Evolutionary conservation across 2,113 vertebrate species (phyloP).

Genomic region (Saguinus midas): DNA sequence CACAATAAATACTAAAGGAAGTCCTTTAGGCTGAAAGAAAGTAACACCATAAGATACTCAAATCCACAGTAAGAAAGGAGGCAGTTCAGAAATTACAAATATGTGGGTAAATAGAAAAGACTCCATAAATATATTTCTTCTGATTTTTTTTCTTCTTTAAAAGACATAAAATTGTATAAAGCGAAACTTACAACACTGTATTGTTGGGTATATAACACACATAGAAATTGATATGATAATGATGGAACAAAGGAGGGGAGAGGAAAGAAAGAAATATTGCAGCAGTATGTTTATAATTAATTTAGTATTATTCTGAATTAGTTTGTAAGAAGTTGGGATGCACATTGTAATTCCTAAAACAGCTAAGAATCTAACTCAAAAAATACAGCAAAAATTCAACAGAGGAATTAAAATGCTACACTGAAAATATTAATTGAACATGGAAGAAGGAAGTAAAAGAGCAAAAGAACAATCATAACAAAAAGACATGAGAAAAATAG

Average conservation of each 20-base stretch:
- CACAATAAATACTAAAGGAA: neutral
- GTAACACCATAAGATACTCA: neutral
- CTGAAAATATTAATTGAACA: neutral
- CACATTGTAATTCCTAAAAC: neutral
- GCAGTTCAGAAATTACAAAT: neutral
- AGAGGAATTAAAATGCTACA: neutral
- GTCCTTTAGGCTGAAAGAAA: neutral
- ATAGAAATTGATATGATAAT: neutral
- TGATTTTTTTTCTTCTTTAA: neutral
- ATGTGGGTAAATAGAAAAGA: neutral
- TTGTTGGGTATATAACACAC: neutral
- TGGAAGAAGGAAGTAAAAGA: neutral
- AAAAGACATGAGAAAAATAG: neutral
- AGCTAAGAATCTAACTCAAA: neutral
- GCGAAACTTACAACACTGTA: neutral
- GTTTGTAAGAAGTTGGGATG: neutral
- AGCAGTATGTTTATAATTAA: slow-evolving; percentile 14
- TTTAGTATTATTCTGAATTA: neutral
- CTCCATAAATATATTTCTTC: neutral
- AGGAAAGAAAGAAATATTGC: neutral
- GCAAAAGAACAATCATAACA: neutral
- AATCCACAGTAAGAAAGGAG: neutral
- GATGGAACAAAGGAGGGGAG: neutral
- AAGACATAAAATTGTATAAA: neutral
- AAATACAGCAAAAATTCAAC: neutral